These are phyloP conservation scores for Macrophya alboannulata DNA, from an alignment of 2,888 invertebrate genomes.

Conservation along the genomic window DNA sequence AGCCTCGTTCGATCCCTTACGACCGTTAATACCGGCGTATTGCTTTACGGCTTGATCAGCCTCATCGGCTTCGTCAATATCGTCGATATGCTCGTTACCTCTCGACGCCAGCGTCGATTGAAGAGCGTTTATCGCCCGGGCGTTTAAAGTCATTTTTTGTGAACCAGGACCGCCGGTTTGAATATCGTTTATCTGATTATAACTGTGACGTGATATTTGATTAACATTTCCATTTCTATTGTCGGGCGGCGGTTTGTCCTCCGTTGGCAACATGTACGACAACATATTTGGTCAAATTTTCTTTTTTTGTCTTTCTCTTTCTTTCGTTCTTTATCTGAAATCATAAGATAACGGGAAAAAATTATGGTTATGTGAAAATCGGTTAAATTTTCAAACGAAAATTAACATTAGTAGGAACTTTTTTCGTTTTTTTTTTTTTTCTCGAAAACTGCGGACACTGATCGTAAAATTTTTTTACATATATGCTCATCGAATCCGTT, in stretches of 20 bases:
- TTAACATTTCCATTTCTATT: slow-evolving; percentile 76
- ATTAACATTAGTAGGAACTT: too few species aligned
- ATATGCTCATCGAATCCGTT: too few species aligned
- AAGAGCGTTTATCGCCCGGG: slow-evolving; percentile 45
- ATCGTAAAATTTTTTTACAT: too few species aligned
- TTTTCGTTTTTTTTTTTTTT: too few species aligned
- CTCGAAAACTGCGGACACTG: too few species aligned
- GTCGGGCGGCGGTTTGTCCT: slow-evolving; percentile 88
- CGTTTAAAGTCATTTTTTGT: slow-evolving; percentile 43
- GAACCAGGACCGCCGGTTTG: slow-evolving; percentile 67
- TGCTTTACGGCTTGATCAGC: slow-evolving; percentile 23
- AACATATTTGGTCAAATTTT: slow-evolving; percentile 82
- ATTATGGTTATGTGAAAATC: too few species aligned
- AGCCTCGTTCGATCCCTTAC: slow-evolving; percentile 60
- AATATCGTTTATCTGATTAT: slow-evolving; percentile 59
- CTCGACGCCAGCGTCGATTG: slow-evolving; percentile 66
- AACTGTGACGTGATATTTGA: slow-evolving; percentile 71
- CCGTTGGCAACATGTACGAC: slow-evolving; percentile 91
- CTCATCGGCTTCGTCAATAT: slow-evolving; percentile 62
- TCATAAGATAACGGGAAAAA: not conserved
- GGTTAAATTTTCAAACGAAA: too few species aligned
- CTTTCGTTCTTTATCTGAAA: not conserved
- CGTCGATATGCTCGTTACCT: slow-evolving; percentile 63
- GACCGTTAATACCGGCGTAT: slow-evolving; percentile 47
- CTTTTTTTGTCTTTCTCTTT: slow-evolving; percentile 56